These are phyloP conservation scores for Iselma pallidipennis DNA, from an alignment of 2,888 invertebrate genomes.

Conservation along the genomic window DNA sequence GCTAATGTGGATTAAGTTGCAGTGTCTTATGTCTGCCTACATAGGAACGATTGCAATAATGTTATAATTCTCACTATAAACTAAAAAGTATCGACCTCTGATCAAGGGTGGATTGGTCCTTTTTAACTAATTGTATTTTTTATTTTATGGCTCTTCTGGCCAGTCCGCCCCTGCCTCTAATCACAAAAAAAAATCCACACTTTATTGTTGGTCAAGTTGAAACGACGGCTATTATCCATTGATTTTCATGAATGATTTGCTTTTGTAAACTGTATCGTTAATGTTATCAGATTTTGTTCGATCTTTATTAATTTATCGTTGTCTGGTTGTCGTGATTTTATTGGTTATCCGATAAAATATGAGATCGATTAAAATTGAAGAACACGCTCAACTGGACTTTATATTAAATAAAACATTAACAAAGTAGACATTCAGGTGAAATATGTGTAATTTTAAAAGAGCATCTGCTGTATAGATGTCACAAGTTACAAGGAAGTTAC, in stretches of 20 bases:
- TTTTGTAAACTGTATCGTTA: conserved; percentile 13
- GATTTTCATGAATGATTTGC: not conserved
- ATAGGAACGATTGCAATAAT: conserved; percentile 19
- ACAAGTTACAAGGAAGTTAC: conserved; percentile 14
- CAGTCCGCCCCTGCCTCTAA: too few species aligned
- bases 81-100: too few species aligned
- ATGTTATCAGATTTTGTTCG: conserved; percentile 10
- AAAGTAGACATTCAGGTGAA: conserved; percentile 30
- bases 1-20: conserved; percentile 32
- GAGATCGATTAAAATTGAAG: conserved; percentile 30
- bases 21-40: conserved; percentile 29
- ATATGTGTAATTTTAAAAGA: conserved; percentile 31
- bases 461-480: conserved; percentile 32
- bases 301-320: conserved; percentile 14
- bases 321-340: conserved; percentile 21
- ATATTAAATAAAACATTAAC: conserved; percentile 39
- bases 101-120: too few species aligned
- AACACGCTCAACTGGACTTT: conserved; percentile 32
- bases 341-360: conserved; percentile 22
- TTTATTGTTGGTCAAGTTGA: not conserved
- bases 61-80: conserved; percentile 14
- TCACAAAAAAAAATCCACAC: too few species aligned
- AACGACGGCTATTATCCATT: not conserved
- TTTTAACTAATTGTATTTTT: too few species aligned
- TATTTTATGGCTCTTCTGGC: too few species aligned